phyloP scores from a whole-genome alignment of 2,797 vertebrate species.

The Xyrichtys novacula region DNA sequence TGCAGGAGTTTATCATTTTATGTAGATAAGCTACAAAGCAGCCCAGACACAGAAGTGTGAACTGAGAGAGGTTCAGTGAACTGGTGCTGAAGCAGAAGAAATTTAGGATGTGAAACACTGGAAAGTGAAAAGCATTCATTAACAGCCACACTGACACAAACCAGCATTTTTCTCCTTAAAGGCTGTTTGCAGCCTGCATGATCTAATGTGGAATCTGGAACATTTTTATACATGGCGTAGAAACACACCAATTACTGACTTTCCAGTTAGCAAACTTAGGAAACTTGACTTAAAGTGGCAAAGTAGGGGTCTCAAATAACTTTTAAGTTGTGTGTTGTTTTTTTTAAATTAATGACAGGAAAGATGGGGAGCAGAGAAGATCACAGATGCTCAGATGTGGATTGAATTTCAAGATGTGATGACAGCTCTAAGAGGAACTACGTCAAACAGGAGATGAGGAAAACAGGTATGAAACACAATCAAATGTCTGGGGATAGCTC shows the following conservation, averaged over 20 bases:
- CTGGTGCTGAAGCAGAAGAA: neutral
- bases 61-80: conserved; percentile 4
- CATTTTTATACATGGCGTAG: conserved; percentile 15
- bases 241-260: conserved; percentile 5
- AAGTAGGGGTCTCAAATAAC: conserved; percentile 19
- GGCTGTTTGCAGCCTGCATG: neutral
- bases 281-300: conserved; percentile 14
- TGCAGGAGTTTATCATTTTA: too few species aligned
- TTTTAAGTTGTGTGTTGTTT: neutral
- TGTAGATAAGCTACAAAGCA: neutral
- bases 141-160: neutral
- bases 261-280: conserved; percentile 18
- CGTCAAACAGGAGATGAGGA: neutral
- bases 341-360: conserved; percentile 9
- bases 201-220: neutral
- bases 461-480: neutral
- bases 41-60: neutral
- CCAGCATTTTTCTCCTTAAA: conserved; percentile 3
- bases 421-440: neutral
- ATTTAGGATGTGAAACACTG: conserved; percentile 15
- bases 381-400: neutral
- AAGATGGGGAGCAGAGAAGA: conserved; percentile 3
- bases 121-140: conserved; percentile 20
- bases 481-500: neutral
- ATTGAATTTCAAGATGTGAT: neutral